A percentile compares a stretch with the other conserved stretches of the same genome.
These are phyloP conservation scores for Ascaphus truei DNA, from an alignment of 2,113 vertebrate genomes.

Conservation along the genomic window DNA sequence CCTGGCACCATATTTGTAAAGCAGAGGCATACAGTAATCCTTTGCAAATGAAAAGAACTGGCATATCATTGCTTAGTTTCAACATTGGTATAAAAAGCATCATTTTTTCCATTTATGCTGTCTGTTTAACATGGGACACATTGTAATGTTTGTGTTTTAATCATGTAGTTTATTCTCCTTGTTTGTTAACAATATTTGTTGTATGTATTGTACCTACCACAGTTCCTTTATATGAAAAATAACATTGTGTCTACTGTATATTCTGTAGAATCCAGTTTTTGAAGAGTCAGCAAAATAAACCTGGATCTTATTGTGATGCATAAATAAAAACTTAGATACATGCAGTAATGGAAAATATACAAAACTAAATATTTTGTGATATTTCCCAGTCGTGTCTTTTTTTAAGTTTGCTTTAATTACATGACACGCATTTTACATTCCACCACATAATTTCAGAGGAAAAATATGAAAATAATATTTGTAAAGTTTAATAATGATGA, in stretches of 20 bases:
- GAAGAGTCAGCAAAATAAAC: slow-evolving; percentile 3
- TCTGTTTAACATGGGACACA: neutral
- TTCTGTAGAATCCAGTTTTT: neutral
- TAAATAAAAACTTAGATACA: slow-evolving; percentile 9
- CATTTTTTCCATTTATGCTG: neutral
- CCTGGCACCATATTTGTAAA: slow-evolving; percentile 18
- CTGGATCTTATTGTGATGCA: slow-evolving; percentile 13
- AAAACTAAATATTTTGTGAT: neutral
- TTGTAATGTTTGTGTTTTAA: neutral
- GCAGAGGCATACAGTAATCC: slow-evolving; percentile 16
- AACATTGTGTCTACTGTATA: neutral
- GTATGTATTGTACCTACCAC: slow-evolving; percentile 24
- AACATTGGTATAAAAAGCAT: neutral
- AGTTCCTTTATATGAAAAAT: neutral
- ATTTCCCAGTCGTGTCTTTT: neutral
- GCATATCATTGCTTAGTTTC: slow-evolving; percentile 1
- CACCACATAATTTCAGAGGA: too few species aligned
- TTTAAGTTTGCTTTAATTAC: too few species aligned
- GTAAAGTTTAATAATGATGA: too few species aligned
- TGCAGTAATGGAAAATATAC: neutral
- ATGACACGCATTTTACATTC: too few species aligned
- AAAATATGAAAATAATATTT: too few species aligned
- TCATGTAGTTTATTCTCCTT: slow-evolving; percentile 6
- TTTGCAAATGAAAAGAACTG: neutral
- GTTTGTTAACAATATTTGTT: slow-evolving; percentile 6